A percentile compares a stretch with the other conserved stretches of the same genome.
These are phyloP conservation scores for Atherinomorus stipes DNA, from an alignment of 2,113 vertebrate genomes.

Conservation along the genomic window DNA sequence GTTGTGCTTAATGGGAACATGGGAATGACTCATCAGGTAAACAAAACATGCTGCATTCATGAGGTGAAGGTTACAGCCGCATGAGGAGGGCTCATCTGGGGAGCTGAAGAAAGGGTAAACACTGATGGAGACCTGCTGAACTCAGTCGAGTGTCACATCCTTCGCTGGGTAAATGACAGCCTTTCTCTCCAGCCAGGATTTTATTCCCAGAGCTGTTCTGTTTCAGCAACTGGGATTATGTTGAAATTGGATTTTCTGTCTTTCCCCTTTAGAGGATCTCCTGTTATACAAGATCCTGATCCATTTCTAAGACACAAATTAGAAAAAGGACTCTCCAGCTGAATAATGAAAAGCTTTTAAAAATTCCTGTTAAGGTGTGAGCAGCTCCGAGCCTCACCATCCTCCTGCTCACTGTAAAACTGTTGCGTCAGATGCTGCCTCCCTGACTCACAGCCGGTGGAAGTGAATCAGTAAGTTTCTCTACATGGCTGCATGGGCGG, in stretches of 20 bases:
- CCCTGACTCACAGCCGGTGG: slow-evolving; percentile 13
- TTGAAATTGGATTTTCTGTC: slow-evolving; percentile 49
- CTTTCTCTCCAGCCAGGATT: slow-evolving; percentile 59
- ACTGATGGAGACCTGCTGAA: slow-evolving; percentile 65
- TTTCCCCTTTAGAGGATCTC: slow-evolving; percentile 35
- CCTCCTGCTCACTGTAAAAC: slow-evolving; percentile 9
- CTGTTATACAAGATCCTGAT: slow-evolving; percentile 49
- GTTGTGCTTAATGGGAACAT: neutral
- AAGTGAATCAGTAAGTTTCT: slow-evolving; percentile 51
- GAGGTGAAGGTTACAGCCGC: slow-evolving; percentile 8
- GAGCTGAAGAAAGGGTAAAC: slow-evolving; percentile 64
- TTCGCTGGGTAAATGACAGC: slow-evolving; percentile 72
- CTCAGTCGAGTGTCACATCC: slow-evolving; percentile 63
- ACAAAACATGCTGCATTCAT: slow-evolving; percentile 8
- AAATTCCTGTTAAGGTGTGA: slow-evolving; percentile 13
- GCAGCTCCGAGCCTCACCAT: neutral
- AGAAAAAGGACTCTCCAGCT: slow-evolving; percentile 21
- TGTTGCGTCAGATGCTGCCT: slow-evolving; percentile 33
- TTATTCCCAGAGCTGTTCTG: slow-evolving; percentile 64
- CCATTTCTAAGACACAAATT: slow-evolving; percentile 41
- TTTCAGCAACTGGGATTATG: slow-evolving; percentile 62
- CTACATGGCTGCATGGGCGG: slow-evolving; percentile 42
- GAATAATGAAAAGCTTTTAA: slow-evolving; percentile 32
- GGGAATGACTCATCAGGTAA: slow-evolving; percentile 10
- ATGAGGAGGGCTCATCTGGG: slow-evolving; percentile 60